Conservation (phyloP, 1,140 invertebrate genomes). For the Lasaia peninsularis region DNA sequence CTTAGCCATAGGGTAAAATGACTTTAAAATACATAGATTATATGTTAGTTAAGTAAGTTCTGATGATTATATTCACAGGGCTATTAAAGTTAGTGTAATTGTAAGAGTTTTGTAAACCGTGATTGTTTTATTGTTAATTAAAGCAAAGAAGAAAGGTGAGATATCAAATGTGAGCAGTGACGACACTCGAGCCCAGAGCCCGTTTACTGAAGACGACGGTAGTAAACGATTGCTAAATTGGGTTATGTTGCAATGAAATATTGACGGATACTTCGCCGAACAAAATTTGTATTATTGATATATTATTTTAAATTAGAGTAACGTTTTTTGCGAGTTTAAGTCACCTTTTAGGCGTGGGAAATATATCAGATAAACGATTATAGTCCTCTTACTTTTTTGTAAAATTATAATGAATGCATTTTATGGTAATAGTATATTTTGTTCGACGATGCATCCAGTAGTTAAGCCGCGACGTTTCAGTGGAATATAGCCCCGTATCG, state of each 20-base stretch:
- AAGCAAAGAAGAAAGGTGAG: slow-evolving; percentile 70
- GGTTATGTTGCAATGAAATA: background rate
- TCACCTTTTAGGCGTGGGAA: too few species aligned
- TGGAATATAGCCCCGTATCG: background rate
- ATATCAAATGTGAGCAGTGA: slow-evolving; percentile 55
- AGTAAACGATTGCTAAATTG: slow-evolving; percentile 30
- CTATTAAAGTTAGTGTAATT: slow-evolving; percentile 9
- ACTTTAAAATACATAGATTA: slow-evolving; percentile 8
- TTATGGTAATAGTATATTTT: too few species aligned
- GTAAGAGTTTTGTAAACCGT: slow-evolving; percentile 19
- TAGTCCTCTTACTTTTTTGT: too few species aligned
- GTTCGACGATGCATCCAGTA: background rate
- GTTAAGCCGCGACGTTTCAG: background rate
- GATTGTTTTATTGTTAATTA: slow-evolving; percentile 59
- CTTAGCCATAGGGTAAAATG: slow-evolving; percentile 1
- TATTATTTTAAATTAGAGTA: too few species aligned
- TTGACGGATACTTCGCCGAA: background rate
- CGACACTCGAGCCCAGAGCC: slow-evolving; percentile 45
- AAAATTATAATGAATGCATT: too few species aligned
- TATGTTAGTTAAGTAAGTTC: background rate
- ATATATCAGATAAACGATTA: too few species aligned
- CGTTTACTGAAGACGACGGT: slow-evolving; percentile 58
- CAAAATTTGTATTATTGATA: too few species aligned
- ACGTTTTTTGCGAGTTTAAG: too few species aligned
- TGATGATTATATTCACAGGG: slow-evolving; percentile 2